These are phyloP conservation scores for Sebastiscus albofasciatus DNA, from an alignment of 2,797 vertebrate species.

Conservation along the genomic window DNA sequence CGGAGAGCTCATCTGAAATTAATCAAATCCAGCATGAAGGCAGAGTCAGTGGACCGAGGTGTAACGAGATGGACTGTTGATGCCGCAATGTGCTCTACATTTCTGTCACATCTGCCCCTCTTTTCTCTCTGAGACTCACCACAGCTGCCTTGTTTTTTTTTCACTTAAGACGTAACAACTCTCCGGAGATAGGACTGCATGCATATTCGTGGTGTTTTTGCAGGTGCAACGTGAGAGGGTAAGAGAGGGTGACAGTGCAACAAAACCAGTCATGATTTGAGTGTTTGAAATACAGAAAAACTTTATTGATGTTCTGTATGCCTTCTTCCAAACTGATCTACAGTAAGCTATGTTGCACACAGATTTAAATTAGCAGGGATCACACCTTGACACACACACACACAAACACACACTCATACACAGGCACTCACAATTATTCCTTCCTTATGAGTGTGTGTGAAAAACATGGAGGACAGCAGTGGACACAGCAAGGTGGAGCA, in stretches of 20 bases:
- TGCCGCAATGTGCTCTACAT: neutral
- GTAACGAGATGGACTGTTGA: neutral
- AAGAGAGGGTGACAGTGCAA: neutral
- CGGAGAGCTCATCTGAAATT: constrained; percentile 74
- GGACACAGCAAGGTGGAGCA: constrained; percentile 5
- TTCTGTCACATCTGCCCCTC: constrained; percentile 15
- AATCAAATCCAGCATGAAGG: constrained; percentile 74
- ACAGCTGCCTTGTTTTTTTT: neutral
- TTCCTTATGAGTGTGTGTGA: constrained; percentile 12
- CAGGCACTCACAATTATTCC: constrained; percentile 13
- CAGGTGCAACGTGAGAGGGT: neutral
- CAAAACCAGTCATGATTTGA: constrained; percentile 30
- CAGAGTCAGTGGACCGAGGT: constrained; percentile 22
- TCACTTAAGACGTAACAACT: neutral
- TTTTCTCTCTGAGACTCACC: neutral
- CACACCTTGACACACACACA: constrained; percentile 29
- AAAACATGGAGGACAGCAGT: constrained; percentile 37
- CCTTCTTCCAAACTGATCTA: constrained; percentile 40
- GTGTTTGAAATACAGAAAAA: constrained; percentile 59
- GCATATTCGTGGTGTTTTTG: neutral
- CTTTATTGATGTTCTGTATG: constrained; percentile 70
- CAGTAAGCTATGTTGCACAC: constrained; percentile 43
- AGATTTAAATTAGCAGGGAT: constrained; percentile 42
- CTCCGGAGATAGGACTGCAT: constrained; percentile 2
- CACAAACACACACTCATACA: neutral